phyloP scores from a whole-genome alignment of 2,888 invertebrate species.

The Tricholauxania praeusta region DNA sequence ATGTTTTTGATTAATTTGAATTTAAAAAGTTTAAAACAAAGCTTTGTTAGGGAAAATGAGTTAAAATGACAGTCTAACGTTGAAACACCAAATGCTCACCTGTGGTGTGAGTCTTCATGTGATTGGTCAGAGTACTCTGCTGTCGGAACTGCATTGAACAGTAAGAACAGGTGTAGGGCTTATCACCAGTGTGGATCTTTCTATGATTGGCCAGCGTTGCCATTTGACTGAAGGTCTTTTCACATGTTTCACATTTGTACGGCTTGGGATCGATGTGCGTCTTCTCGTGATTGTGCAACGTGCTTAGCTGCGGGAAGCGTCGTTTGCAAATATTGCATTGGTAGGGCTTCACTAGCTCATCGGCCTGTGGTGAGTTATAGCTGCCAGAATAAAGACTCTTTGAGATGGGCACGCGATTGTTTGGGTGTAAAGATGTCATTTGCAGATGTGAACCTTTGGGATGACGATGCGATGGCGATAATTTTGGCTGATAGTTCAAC shows the following conservation, averaged over 20 bases:
- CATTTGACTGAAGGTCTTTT: constrained; percentile 62
- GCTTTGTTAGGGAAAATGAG: constrained; percentile 66
- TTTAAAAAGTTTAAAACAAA: constrained; percentile 63
- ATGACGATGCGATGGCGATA: constrained; percentile 47
- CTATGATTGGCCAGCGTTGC: constrained; percentile 63
- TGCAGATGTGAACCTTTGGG: constrained; percentile 53
- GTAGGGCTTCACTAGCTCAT: constrained; percentile 62
- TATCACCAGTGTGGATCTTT: constrained; percentile 63
- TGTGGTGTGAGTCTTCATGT: constrained; percentile 62
- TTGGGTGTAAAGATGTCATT: constrained; percentile 56
- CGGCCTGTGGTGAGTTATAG: constrained; percentile 63
- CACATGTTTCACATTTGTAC: constrained; percentile 63
- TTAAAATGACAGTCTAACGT: constrained; percentile 62
- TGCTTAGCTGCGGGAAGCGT: constrained; percentile 62
- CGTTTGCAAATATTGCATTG: constrained; percentile 63
- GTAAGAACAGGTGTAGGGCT: constrained; percentile 63
- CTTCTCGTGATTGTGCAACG: constrained; percentile 63
- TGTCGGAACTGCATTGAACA: constrained; percentile 65
- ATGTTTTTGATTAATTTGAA: constrained; percentile 3
- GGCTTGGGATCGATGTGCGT: constrained; percentile 64
- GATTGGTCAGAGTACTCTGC: constrained; percentile 64
- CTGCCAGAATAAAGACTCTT: constrained; percentile 63
- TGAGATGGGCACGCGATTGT: constrained; percentile 61
- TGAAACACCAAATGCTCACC: constrained; percentile 56
- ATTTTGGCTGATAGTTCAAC: constrained; percentile 60